Conservation (phyloP, 2,113 vertebrate genomes). For the Harpagus bidentatus region DNA sequence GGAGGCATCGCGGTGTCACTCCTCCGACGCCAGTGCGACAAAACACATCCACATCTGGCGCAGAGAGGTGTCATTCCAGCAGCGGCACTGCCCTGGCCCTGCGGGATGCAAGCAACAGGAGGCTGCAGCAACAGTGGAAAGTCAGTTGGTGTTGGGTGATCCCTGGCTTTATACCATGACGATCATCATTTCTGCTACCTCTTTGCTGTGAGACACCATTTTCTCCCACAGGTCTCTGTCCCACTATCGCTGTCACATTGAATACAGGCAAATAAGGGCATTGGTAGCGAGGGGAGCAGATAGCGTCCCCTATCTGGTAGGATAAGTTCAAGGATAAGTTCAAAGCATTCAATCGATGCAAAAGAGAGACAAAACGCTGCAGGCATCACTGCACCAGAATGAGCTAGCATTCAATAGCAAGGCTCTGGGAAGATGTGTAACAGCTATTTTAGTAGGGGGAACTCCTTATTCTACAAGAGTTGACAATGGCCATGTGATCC, state of each 20-base stretch:
- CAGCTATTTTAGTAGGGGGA: not conserved
- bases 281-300: not conserved
- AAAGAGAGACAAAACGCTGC: not conserved
- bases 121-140: not conserved
- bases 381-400: not conserved
- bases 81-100: not conserved
- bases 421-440: not conserved
- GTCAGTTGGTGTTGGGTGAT: not conserved
- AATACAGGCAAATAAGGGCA: not conserved
- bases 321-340: not conserved
- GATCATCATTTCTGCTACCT: not conserved
- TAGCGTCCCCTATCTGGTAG: not conserved
- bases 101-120: accelerated
- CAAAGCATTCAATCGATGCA: not conserved
- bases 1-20: accelerated
- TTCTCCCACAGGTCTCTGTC: not conserved
- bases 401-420: not conserved
- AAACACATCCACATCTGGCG: not conserved
- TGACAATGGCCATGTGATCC: not conserved
- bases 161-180: not conserved
- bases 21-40: accelerated
- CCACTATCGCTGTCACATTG: accelerated
- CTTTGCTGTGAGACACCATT: not conserved
- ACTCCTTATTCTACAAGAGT: not conserved
- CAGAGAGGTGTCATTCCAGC: not conserved